These are phyloP conservation scores for Eretmocerus hayati DNA, from an alignment of 2,888 invertebrate genomes.

Conservation along the genomic window DNA sequence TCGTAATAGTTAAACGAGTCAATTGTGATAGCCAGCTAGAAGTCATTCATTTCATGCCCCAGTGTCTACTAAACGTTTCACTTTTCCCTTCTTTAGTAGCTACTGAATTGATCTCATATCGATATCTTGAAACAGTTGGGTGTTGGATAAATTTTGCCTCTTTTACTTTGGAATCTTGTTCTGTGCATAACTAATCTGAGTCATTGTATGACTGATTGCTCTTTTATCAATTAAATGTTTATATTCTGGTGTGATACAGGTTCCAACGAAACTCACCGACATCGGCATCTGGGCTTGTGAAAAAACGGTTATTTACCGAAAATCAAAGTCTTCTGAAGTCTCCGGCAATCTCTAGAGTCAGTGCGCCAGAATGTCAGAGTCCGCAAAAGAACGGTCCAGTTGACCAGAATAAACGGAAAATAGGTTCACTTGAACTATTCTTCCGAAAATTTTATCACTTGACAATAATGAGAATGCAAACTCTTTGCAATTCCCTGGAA, in stretches of 20 bases:
- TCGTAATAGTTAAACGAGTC: too few relatives aligned
- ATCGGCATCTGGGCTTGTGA: constrained; percentile 43
- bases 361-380: not conserved
- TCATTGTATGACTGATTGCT: too few relatives aligned
- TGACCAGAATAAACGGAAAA: constrained; percentile 48
- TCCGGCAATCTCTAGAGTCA: constrained; percentile 11
- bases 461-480: constrained; percentile 84
- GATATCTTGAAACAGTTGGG: too few relatives aligned
- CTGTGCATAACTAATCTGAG: too few relatives aligned
- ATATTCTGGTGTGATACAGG: constrained; percentile 49
- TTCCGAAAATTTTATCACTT: constrained; percentile 80
- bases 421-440: constrained; percentile 68
- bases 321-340: constrained; percentile 28
- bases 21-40: too few relatives aligned
- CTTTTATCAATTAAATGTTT: not conserved
- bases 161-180: too few relatives aligned
- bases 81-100: too few relatives aligned
- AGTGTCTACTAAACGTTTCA: too few relatives aligned
- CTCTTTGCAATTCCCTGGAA: constrained; percentile 75
- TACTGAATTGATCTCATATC: too few relatives aligned
- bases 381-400: constrained; percentile 14
- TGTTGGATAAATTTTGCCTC: too few relatives aligned
- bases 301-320: constrained; percentile 43
- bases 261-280: constrained; percentile 64
- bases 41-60: too few relatives aligned